A percentile compares a stretch with the other conserved stretches of the same genome.
Evolutionary conservation across 2,113 vertebrate genomes (phyloP).

Genomic region (Bubo blakistoni): DNA sequence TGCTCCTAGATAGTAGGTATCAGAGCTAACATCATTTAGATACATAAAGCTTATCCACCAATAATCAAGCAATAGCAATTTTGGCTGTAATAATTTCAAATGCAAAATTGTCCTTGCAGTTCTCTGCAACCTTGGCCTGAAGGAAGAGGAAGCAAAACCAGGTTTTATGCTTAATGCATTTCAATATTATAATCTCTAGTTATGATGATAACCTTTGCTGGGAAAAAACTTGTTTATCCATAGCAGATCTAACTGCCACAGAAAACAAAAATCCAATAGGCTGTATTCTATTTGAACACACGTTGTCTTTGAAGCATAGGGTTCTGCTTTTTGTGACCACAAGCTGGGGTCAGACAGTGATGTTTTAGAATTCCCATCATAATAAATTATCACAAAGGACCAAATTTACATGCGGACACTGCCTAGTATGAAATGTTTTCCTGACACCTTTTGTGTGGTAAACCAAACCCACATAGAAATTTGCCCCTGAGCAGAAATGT

Average conservation of each 20-base stretch:
- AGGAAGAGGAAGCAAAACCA: not conserved
- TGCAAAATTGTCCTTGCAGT: not conserved
- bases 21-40: not conserved
- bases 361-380: not conserved
- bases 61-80: not conserved
- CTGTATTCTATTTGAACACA: not conserved
- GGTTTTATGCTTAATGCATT: not conserved
- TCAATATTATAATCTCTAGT: not conserved
- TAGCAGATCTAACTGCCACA: not conserved
- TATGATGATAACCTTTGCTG: not conserved
- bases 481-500: not conserved
- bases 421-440: not conserved
- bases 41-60: not conserved
- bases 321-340: not conserved
- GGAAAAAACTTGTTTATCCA: not conserved
- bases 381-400: not conserved
- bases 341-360: not conserved
- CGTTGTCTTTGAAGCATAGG: not conserved
- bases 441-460: not conserved
- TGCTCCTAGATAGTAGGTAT: not conserved
- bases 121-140: not conserved
- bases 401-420: not conserved
- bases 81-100: not conserved
- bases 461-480: not conserved
- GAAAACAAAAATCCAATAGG: not conserved